phyloP scores from a whole-genome alignment of 2,888 invertebrate species.

The Diplolepis rosae region DNA sequence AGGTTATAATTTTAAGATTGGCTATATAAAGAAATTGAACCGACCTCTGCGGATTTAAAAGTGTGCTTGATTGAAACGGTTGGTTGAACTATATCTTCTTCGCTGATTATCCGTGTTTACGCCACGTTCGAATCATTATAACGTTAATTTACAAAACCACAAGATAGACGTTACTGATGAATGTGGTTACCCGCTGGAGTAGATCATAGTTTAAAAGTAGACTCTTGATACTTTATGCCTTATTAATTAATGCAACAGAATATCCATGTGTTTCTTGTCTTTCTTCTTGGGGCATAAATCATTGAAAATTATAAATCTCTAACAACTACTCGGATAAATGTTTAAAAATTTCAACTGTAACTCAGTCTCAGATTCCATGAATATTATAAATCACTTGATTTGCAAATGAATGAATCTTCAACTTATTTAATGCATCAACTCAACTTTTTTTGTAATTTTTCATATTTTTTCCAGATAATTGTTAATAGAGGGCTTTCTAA shows the following conservation, averaged over 20 bases:
- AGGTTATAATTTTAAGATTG: not conserved
- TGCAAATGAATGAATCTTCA: too few species aligned
- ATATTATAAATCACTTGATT: too few species aligned
- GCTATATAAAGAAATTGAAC: not conserved
- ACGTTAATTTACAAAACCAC: conserved; percentile 17
- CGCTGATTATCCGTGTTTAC: conserved; percentile 10
- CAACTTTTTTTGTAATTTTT: too few species aligned
- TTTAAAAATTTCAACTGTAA: too few species aligned
- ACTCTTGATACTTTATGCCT: conserved; percentile 4
- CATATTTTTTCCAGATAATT: too few species aligned
- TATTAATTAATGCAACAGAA: conserved; percentile 27
- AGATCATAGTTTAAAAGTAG: conserved; percentile 22
- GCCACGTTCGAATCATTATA: not conserved
- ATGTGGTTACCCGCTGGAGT: conserved; percentile 26
- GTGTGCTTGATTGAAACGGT: not conserved
- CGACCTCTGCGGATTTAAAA: not conserved
- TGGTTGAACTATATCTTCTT: not conserved
- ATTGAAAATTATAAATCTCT: not conserved
- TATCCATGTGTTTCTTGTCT: conserved; percentile 12
- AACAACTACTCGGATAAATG: not conserved
- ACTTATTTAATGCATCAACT: too few species aligned
- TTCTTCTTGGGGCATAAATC: not conserved
- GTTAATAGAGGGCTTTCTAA: too few species aligned
- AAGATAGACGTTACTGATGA: conserved; percentile 6
- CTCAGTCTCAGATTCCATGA: too few species aligned